Evolutionary conservation across 2,797 vertebrate species (phyloP), one percentile per base, ranked within the genome.

Genomic region (Garrulus glandarius): DNA sequence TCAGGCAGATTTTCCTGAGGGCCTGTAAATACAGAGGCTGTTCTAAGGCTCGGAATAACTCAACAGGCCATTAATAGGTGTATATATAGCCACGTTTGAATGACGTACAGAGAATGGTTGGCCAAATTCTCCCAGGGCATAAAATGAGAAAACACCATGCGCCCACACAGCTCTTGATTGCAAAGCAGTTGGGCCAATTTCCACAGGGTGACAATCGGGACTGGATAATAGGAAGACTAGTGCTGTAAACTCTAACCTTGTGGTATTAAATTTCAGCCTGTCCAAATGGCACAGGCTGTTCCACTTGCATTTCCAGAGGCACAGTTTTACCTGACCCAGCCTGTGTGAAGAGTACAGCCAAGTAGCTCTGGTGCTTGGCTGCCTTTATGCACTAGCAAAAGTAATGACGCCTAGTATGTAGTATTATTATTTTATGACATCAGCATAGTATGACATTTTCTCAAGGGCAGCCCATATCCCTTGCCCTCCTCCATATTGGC

Each of bases 391-490:
- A 85, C 96, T 97, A 80, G 80, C 32, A 8, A 93, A 96, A 90
- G 94, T 91, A 96, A 96, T 96, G 96, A 95, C n/a, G 74, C 94
- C 80, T 97, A 88, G 36, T 44, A 83, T 96, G 93, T 89, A 95
- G 83, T 93, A 89, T 89, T 96, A 95, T 89, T 87, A 88, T 96
- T 96, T 96, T 89, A 89, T 95, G 96, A 91, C 91, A 95, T 95
- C 95, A 94, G 93, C 92, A 96, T 60, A 82, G 92, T 76, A 57
- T 93, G 96, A 96, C 87, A 93, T 97, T 97, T 98, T 96, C 97
- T 97, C 96, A 97, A 96, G 97, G 97, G 96, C 95, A 96, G 75
- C 46, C 94, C 94, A 87, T 82, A 88, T 97, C 84, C 91, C 80
- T 86, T 78, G 83, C 85, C 96, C 96, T 97, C 93, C 90, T 97